Conservation (phyloP, 2,888 invertebrate species). For the Leptinotarsa haldemani region DNA sequence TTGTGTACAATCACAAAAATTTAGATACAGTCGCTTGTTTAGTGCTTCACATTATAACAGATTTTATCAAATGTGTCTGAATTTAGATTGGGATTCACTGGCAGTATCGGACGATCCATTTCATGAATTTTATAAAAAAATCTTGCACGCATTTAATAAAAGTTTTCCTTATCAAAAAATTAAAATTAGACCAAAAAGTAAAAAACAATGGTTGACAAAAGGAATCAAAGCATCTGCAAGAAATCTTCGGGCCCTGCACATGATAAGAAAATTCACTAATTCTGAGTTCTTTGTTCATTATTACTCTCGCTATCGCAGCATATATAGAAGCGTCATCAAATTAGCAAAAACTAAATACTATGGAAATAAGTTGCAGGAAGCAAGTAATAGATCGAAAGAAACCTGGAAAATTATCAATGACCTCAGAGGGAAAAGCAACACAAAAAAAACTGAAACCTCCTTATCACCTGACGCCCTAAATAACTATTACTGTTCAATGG, state of each 20-base stretch:
- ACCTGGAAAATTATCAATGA: no score
- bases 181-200: not conserved
- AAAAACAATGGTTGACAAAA: slow-evolving; percentile 1
- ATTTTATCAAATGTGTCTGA: not conserved
- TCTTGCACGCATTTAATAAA: not conserved
- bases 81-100: not conserved
- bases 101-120: not conserved
- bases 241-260: not conserved
- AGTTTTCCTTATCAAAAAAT: not conserved
- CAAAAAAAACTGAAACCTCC: no score
- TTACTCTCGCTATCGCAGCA: not conserved
- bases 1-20: not conserved
- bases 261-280: no score
- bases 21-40: not conserved
- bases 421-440: no score
- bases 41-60: not conserved
- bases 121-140: not conserved
- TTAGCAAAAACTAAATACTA: not conserved
- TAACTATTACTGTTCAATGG: not conserved
- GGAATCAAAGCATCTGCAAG: slow-evolving; percentile 1
- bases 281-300: not conserved
- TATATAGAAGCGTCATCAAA: not conserved
- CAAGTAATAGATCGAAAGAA: no score
- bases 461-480: not conserved
- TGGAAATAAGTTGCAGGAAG: not conserved